Evolutionary conservation across 2,113 vertebrate genomes (phyloP), one percentile per base, ranked within the genome.

Genomic region (Cepphus grylle): DNA sequence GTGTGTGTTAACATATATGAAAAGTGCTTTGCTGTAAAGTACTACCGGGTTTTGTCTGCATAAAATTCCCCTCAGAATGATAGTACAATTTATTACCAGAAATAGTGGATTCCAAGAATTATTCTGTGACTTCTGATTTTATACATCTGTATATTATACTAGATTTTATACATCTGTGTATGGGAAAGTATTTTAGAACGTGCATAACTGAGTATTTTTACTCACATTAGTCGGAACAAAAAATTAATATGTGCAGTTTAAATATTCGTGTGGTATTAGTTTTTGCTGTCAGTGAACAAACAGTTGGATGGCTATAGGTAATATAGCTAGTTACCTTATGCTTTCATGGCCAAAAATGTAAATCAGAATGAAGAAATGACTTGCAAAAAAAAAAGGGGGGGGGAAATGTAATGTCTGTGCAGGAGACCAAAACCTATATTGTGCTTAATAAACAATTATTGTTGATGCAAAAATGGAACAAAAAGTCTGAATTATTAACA

Each of bases 1-100:
- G 40, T 99, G 99, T 98, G 95, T 99, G 83, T 96, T 99, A 98
- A 98, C 98, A 14, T 99, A 99, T 30, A 97, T 98, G 66, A 99
- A 99, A 98, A 99, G 99, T 92, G 99, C 99, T 52, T 98, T 99
- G 81, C 97, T 99, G 50, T 99, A 95, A 98, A 90, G 62, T 62
- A 21, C 23, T 49, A 30, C 25, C 42, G 63, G 25, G 10, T 71
- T 90, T 94, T 87, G 42, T 53, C 81, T 74, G 12, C 25, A 3
- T 87, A 71, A 79, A 77, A 61, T 76, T 77, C 15, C 15, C 20
- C 17, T 80, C 5, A 4, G 53, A 55, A 52, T 73, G 77, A 42
- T 3, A 72, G 14, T 79, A 69, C 12, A 23, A 30, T 50, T 89
- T 63, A 21, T 49, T 84, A 66, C 6, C 9, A 61, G 87, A 82